Evolutionary conservation across 1,140 invertebrate species (phyloP), one percentile per base, ranked within the genome.

Genomic region (Tenebrio molitor): DNA sequence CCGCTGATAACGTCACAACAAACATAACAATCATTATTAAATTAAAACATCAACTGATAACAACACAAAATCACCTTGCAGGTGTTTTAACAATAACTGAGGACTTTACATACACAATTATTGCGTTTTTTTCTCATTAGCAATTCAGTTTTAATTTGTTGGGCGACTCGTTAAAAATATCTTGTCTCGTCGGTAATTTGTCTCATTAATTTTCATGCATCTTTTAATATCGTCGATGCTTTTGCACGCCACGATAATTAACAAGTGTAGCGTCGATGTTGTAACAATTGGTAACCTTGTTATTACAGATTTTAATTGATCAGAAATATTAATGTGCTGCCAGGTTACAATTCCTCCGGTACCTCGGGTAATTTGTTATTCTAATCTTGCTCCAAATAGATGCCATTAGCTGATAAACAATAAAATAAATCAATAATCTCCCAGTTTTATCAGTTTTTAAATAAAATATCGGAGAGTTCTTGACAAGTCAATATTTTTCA

Each of bases 241-340:
- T 53, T 25, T 53, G 46, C 50, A 58, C 50, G 50, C 25, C 25
- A 58, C 8, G 12, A 58, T 29, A 21, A 29, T 58, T 58, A 58
- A 58, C 50, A 29, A 19, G 14, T 25, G 14, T 23, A 53, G 14
- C 19, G 16, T 25, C 7, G 44, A 58, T 58, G 50, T 12, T 58
- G 50, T 58, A 58, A 58, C 15, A 58, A 58, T 58, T 21, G 23
- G 21, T 25, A 23, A 33, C 50, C 50, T 58, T 58, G 50, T n/a
- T 58, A 29, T 58, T 58, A 58, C n/a, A 58, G 50, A 58, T 58
- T 58, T 58, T 58, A 58, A 58, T 58, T 58, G 50, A 58, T 58
- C 23, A 25, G 50, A 21, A 58, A 58, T 58, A 58, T 29, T 58
- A 58, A 58, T 58, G 23, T 29, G 23, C 50, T 58, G 23, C 50